Evolutionary conservation across 2,797 vertebrate species (phyloP), one percentile per base, ranked within the genome.

Genomic region (Acrocephalus scirpaceus): DNA sequence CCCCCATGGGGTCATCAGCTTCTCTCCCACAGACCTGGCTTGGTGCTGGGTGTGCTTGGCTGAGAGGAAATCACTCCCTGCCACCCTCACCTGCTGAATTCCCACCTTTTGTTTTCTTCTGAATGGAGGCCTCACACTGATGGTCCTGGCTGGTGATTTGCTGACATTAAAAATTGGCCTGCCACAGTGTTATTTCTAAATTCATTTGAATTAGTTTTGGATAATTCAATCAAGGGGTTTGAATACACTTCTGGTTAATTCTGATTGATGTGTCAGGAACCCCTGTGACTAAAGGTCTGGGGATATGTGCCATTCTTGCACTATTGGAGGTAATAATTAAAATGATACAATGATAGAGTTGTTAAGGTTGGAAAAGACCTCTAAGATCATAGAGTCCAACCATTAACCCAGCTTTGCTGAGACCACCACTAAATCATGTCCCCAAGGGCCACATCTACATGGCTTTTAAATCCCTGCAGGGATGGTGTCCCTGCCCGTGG

Each of bases 161-260:
- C 34, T 1, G 1, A 8, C 1, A 3, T 80, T 71, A 77, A 86
- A 93, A 91, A 82, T 23, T 70, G 36, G 25, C 42, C 84, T 73
- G n/a, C 40, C 72, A 21, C 1, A 2, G 30, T 9, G 7, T 83
- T 88, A 51, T 65, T 90, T 56, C 86, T 4, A 76, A 50, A 75
- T 83, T 74, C 0, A 29, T 36, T 45, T 20, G 53, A n/a, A 78
- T 94, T 85, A 65, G 51, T 93, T 91, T 86, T 69, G 76, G 84
- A 45, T 90, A 86, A 89, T 83, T 94, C 72, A 90, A 8, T 93
- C 87, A 77, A 85, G 47, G 61, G 29, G 75, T 90, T 86, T 89
- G 75, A 91, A 83, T 45, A 21, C 51, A 32, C 57, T 60, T 88
- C 78, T 93, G 81, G 27, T 50, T 93, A 86, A 92, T 82, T 89